Evolutionary conservation across 92 coral and sea anemone genomes (phyloP).

Genomic region (Galaxea fascicularis): DNA sequence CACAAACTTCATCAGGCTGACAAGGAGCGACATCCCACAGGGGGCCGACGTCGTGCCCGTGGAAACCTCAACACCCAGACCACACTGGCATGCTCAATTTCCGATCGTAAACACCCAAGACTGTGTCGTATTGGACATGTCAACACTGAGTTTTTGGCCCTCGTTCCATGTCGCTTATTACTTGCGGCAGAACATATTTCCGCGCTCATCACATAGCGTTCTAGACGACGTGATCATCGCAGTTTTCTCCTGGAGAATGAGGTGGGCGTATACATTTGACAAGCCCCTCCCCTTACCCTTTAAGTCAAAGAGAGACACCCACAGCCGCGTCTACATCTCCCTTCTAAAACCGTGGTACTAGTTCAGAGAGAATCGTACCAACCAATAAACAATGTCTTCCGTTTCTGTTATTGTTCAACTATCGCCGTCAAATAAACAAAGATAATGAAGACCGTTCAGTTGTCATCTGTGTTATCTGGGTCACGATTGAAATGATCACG

Average conservation of each 20-base stretch:
- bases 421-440: too few species aligned
- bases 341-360: neutral
- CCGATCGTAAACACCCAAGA: neutral
- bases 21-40: neutral
- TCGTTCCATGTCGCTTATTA: neutral
- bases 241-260: slow-evolving; percentile 13
- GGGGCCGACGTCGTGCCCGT: neutral
- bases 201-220: neutral
- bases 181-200: neutral
- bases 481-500: too few species aligned
- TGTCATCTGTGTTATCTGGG: too few species aligned
- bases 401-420: too few species aligned
- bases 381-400: too few species aligned
- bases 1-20: neutral
- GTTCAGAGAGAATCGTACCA: too few species aligned
- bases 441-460: too few species aligned
- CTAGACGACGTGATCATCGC: neutral
- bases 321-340: neutral
- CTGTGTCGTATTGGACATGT: neutral
- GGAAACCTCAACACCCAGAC: neutral
- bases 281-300: neutral
- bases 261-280: slow-evolving; percentile 7
- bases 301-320: neutral
- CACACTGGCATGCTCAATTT: neutral
- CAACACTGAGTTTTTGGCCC: neutral